Evolutionary conservation across 2,797 vertebrate genomes (phyloP), one percentile per base, ranked within the genome.

Genomic region (Gobio occitaniae): DNA sequence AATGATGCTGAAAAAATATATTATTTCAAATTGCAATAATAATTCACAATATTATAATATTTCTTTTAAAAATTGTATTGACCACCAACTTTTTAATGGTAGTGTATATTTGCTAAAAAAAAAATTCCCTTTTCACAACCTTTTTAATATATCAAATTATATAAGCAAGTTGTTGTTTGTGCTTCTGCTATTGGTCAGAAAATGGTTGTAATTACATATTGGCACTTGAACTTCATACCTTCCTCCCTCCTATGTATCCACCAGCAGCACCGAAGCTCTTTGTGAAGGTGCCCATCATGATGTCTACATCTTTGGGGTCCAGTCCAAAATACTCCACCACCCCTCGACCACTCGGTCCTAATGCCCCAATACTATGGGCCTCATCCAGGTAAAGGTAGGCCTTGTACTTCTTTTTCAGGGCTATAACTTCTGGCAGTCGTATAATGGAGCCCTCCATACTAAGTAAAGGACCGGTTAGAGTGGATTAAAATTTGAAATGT

Each of bases 381-480:
- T 99, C 97, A 0, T 99, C 98, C 29, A 99, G 86, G 91, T 98
- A 99, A 85, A 99, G 93, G 90, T 98, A 99, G 84, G 97, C 97
- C 90, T 95, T 96, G 93, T 99, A 99, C 90, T 95, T 97, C 91
- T 96, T 98, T 94, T 99, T 99, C 86, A 99, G 93, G 83, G 95
- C 96, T 3, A 99, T 93, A 4, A 99, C 93, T 63, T 99, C 96
- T 1, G 98, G 97, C 88, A 99, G 94, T 44, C 93, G 95, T 76
- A 97, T 96, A 0, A 98, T 95, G 86, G 97, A 97, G 78, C 97
- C 98, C 94, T 99, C 98, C 98, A 99, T 99, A 91, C 98, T 99
- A 93, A 77, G 74, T 72, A 81, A 54, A 80, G 10, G 48, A 83
- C 38, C 50, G 47, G 25, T 56, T 16, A 47, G 10, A 56, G 48